These are phyloP conservation scores for Stictonetta naevosa DNA, from an alignment of 2,113 vertebrate genomes.

Conservation along the genomic window DNA sequence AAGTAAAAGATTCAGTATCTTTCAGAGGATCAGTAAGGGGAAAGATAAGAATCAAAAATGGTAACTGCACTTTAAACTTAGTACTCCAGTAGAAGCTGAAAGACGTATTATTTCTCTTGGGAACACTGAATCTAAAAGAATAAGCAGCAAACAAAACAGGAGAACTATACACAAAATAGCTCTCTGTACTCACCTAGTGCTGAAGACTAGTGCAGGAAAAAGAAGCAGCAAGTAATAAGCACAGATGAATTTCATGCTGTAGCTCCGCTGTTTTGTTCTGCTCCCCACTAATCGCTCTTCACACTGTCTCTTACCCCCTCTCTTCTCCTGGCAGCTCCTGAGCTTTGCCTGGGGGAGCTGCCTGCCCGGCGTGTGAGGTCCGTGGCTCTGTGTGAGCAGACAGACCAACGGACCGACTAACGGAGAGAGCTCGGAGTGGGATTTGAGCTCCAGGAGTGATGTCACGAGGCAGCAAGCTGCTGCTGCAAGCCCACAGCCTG, in stretches of 20 bases:
- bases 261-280: background rate
- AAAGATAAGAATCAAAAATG: background rate
- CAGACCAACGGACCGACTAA: background rate
- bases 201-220: constrained; percentile 67
- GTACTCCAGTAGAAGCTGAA: background rate
- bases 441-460: constrained; percentile 53
- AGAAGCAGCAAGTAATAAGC: constrained; percentile 76
- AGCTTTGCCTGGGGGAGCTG: background rate
- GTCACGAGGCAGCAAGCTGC: constrained; percentile 53
- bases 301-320: background rate
- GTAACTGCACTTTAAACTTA: constrained; percentile 17
- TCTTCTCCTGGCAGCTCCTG: background rate
- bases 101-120: background rate
- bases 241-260: constrained; percentile 74
- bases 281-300: background rate
- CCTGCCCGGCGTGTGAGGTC: background rate
- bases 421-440: background rate
- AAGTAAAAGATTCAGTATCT: background rate
- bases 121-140: background rate
- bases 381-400: background rate
- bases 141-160: background rate
- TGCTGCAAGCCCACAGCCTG: constrained; percentile 39
- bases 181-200: constrained; percentile 76
- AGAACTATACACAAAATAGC: background rate
- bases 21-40: background rate